Evolutionary conservation across 2,113 vertebrate species (phyloP).

Genomic region (Cyanoramphus novaezelandiae): DNA sequence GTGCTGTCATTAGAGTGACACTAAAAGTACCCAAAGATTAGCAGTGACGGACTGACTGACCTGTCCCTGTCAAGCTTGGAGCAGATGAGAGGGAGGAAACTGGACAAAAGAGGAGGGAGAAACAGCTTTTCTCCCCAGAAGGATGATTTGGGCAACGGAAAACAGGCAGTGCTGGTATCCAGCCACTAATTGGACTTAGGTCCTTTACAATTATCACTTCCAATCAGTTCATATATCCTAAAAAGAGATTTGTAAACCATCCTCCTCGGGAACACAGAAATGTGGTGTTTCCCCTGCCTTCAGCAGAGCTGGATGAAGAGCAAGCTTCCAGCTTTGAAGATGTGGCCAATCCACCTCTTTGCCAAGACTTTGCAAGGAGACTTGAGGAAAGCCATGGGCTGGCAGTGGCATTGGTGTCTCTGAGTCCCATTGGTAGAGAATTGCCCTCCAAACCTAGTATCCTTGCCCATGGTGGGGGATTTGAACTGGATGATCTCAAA

Average conservation of each 20-base stretch:
- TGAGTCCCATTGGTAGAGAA: not conserved
- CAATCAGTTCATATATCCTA: not conserved
- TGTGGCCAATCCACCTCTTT: not conserved
- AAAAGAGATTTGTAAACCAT: not conserved
- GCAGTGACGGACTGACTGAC: not conserved
- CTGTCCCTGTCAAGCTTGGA: conserved; percentile 47
- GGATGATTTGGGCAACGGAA: not conserved
- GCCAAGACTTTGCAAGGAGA: not conserved
- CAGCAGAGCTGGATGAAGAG: not conserved
- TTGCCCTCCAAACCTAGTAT: not conserved
- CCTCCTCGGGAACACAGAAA: not conserved
- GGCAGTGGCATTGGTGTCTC: not conserved
- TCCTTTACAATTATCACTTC: not conserved
- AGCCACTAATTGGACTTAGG: not conserved
- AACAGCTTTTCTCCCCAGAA: not conserved
- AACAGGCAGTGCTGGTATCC: not conserved
- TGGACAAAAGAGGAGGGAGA: not conserved
- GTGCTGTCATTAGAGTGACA: conserved; percentile 70
- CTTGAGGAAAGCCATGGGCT: not conserved
- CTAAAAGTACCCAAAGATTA: conserved; percentile 68
- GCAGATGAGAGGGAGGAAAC: not conserved
- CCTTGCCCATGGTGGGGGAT: not conserved
- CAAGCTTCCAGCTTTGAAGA: not conserved
- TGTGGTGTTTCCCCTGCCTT: not conserved
- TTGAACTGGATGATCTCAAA: not conserved